Evolutionary conservation across 2,113 vertebrate species (phyloP), one percentile per base, ranked within the genome.

Genomic region (Bufo bufo): DNA sequence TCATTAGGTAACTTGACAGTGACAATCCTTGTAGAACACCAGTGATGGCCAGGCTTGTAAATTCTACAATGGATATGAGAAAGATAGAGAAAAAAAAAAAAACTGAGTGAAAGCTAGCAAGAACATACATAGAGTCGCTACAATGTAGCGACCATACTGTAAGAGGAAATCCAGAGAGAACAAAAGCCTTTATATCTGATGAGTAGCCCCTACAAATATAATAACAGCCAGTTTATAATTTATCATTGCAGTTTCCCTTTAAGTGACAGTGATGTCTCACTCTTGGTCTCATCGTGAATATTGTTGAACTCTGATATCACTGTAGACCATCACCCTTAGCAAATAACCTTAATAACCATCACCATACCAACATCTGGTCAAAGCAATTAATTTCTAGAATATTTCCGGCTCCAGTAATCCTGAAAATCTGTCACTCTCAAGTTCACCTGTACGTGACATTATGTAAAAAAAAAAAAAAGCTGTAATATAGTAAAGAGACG

Each of bases 401-500:
- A 65, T 65, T 49, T 50, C 6, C 58, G 81, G 61, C 81, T 82
- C 10, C 45, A 50, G 20, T 66, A 66, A 23, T 83, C 61, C 81
- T 12, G 19, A 65, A n/a, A 66, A 58, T 61, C 84, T 75, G 33
- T 59, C 72, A 50, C n/a, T 33, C 45, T n/a, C 11, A 58, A 5
- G 3, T 85, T 77, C n/a, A 11, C 45, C 19, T 77, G 58, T 9
- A 77, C 19, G 13, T 7, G 19, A 77, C 43, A 85, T 77, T 74
- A 61, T 61, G 75, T 3, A 33, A 7, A 6, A n/a, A 20, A 47
- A 20, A 63, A 75, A 59, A 85, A 61, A 43, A 16, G 4, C 20
- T 82, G 10, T 58, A 74, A 61, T 43, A 63, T 77, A 23, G 7
- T 12, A 61, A 61, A 20, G 43, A 86, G 72, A 58, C 54, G 33